Conservation (phyloP, 2,797 vertebrate species). For the Sarcophilus harrisii region DNA sequence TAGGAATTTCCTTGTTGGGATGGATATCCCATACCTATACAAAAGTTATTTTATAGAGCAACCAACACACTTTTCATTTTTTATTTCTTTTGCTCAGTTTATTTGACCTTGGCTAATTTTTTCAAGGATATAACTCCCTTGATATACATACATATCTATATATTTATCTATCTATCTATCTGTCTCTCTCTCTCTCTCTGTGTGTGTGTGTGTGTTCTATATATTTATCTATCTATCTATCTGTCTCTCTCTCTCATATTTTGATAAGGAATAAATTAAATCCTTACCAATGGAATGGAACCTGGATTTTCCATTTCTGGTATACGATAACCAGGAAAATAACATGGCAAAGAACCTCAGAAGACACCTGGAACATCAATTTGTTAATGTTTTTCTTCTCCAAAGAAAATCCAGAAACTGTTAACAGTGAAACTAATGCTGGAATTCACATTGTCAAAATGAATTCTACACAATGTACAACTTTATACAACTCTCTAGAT, state of each 20-base stretch:
- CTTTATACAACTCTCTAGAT: not conserved
- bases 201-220: no score
- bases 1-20: not conserved
- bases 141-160: not conserved
- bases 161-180: no score
- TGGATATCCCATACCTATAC: not conserved
- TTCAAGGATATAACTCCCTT: slow-evolving; percentile 47
- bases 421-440: not conserved
- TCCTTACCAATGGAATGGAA: slow-evolving; percentile 2
- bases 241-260: not conserved
- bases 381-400: slow-evolving; percentile 3
- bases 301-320: slow-evolving; percentile 38
- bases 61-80: not conserved
- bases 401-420: not conserved
- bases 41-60: slow-evolving; percentile 36
- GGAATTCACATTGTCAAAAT: not conserved
- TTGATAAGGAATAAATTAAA: not conserved
- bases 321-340: not conserved
- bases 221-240: no score
- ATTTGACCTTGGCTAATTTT: slow-evolving; percentile 36
- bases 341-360: not conserved
- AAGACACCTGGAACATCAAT: slow-evolving; percentile 14
- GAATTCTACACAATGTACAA: not conserved
- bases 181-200: no score
- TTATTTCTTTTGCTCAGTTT: slow-evolving; percentile 50